Percentiles rank a stretch among this genome's conserved stretches.
Conservation (phyloP, 1,140 invertebrate genomes). For the Ephestia elutella region DNA sequence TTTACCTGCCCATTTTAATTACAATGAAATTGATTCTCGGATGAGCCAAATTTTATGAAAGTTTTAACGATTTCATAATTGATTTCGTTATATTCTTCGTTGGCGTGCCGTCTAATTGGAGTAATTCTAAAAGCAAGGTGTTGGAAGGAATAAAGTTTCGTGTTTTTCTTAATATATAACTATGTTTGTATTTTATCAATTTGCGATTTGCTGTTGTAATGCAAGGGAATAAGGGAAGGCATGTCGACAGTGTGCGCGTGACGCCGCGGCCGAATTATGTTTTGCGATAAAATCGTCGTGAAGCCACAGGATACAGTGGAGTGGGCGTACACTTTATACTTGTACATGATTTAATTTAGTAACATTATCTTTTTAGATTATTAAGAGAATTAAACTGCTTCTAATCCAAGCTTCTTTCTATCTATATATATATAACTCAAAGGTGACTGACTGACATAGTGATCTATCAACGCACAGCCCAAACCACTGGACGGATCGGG, state of each 20-base stretch:
- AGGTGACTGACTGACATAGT: too few relatives aligned
- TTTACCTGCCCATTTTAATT: constrained; percentile 29
- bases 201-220: not conserved
- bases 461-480: too few relatives aligned
- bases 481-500: too few relatives aligned
- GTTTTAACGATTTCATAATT: constrained; percentile 13
- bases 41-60: constrained; percentile 7
- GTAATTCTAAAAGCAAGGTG: not conserved
- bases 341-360: not conserved
- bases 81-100: constrained; percentile 9
- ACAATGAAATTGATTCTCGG: constrained; percentile 16
- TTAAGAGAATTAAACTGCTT: too few relatives aligned
- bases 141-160: not conserved
- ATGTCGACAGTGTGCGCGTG: constrained; percentile 31
- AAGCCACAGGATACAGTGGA: constrained; percentile 20
- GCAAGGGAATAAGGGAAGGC: not conserved
- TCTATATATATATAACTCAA: too few relatives aligned
- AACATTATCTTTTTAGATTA: too few relatives aligned
- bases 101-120: constrained; percentile 1
- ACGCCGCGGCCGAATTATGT: constrained; percentile 59
- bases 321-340: constrained; percentile 1
- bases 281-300: constrained; percentile 58
- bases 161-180: too few relatives aligned
- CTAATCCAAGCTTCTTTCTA: too few relatives aligned
- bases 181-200: not conserved